Base-by-base conservation (phyloP, 2,113 vertebrate species). In the Phoenicopterus ruber region DNA sequence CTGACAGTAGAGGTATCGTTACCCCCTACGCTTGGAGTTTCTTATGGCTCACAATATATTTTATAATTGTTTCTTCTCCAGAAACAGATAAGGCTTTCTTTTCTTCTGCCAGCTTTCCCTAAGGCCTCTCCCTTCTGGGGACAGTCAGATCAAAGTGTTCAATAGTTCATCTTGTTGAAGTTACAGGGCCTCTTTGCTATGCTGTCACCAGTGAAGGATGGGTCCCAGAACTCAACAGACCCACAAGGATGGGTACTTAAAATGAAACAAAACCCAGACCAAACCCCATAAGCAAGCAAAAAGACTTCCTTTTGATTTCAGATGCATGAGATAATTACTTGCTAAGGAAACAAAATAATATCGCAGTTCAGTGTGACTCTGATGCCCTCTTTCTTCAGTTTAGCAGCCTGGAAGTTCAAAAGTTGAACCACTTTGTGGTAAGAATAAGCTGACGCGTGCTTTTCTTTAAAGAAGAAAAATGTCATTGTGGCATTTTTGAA, bases 231-330 rank as follows among this genome's bases (percentile, higher is more conserved):
- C 19, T 81, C 63, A 66, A 70, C 11, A 46, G n/a, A 49, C 34
- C 8, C 47, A 49, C 36, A 55, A n/a, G 6, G 32, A 86, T 2
- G 9, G 17, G 12, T 55, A 67, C 38, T 87, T 76, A 52, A 87
- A 96, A 81, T 71, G 57, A 91, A 84, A 66, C 55, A 58, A 88
- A 87, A 22, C 40, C 17, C 50, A 86, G 67, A 67, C 52, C 52
- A 84, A 88, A 63, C 7, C 42, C 49, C 26, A 25, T 42, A 87
- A 70, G 49, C 71, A 95, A 93, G 91, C 83, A 89, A 69, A 91
- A 96, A 32, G 16, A 38, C 54, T 88, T 95, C 86, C 86, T 93
- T 90, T 82, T 88, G 44, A 36, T 82, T 93, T 91, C 71, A 82
- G 93, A 93, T 91, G 42, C 46, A 31, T 16, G 74, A 91, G 89